These are phyloP conservation scores for Leptogaster cylindrica DNA, from an alignment of 2,888 invertebrate species.

Conservation along the genomic window DNA sequence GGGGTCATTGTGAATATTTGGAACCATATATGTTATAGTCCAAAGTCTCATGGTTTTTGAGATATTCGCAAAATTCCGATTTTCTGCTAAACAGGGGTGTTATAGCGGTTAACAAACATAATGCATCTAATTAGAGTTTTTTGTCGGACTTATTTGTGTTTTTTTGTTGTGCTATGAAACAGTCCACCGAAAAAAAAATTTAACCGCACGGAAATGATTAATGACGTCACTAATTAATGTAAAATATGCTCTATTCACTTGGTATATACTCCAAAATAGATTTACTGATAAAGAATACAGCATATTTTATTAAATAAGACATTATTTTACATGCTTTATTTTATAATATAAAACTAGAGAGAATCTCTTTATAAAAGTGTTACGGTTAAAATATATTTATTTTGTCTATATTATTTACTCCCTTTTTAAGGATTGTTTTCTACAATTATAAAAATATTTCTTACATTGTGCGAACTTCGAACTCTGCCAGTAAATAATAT, in stretches of 20 bases:
- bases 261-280: slow-evolving; percentile 46
- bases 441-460: slow-evolving; percentile 36
- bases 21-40: too few relatives aligned
- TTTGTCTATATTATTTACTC: slow-evolving; percentile 46
- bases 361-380: slow-evolving; percentile 44
- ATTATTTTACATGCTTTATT: slow-evolving; percentile 45
- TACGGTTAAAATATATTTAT: slow-evolving; percentile 43
- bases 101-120: too few relatives aligned
- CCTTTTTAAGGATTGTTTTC: slow-evolving; percentile 23
- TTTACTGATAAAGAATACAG: slow-evolving; percentile 46
- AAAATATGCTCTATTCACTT: slow-evolving; percentile 46
- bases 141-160: too few relatives aligned
- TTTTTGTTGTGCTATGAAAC: too few relatives aligned
- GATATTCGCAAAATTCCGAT: too few relatives aligned
- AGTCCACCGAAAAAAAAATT: too few relatives aligned
- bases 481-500: slow-evolving; percentile 42
- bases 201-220: too few relatives aligned
- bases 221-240: too few relatives aligned
- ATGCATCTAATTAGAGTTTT: too few relatives aligned
- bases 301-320: slow-evolving; percentile 47
- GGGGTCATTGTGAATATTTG: too few relatives aligned
- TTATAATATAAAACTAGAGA: slow-evolving; percentile 47
- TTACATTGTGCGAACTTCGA: slow-evolving; percentile 39
- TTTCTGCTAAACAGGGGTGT: too few relatives aligned
- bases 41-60: too few relatives aligned